A percentile compares a stretch with the other conserved stretches of the same genome.
phyloP scores from a whole-genome alignment of 2,113 vertebrate species.

The Salvelinus alpinus region DNA sequence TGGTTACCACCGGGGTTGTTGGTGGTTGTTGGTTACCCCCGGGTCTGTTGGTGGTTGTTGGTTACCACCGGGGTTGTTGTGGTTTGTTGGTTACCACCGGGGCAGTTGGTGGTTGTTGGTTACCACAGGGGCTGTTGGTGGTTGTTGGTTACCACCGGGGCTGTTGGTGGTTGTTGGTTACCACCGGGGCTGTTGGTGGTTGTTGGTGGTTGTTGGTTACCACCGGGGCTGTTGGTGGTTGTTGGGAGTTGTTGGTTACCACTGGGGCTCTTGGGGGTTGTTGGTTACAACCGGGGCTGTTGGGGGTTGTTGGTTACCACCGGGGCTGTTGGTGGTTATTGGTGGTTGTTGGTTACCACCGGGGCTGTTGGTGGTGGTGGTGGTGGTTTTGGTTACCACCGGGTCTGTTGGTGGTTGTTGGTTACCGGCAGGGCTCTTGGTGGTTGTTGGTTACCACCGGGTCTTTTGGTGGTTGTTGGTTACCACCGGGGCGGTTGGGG shows the following conservation, averaged over 20 bases:
- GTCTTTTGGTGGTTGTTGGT: no score
- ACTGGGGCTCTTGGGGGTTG: not conserved
- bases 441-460: no score
- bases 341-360: not conserved
- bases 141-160: no score
- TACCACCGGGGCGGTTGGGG: not conserved
- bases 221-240: no score
- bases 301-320: not conserved
- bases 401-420: no score
- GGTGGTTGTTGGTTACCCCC: no score
- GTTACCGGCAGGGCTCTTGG: not conserved
- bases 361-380: not conserved
- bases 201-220: no score
- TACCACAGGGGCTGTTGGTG: not conserved
- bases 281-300: not conserved
- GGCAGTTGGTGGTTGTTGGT: not conserved
- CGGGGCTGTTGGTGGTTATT: not conserved
- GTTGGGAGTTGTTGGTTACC: not conserved
- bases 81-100: no score
- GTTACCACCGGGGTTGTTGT: no score
- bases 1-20: not conserved
- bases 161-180: not conserved
- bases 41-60: no score
- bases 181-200: no score
- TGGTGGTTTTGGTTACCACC: no score